A percentile compares a stretch with the other conserved stretches of the same genome.
Conservation (phyloP, 2,113 vertebrate species). For the Blennius ocellaris region DNA sequence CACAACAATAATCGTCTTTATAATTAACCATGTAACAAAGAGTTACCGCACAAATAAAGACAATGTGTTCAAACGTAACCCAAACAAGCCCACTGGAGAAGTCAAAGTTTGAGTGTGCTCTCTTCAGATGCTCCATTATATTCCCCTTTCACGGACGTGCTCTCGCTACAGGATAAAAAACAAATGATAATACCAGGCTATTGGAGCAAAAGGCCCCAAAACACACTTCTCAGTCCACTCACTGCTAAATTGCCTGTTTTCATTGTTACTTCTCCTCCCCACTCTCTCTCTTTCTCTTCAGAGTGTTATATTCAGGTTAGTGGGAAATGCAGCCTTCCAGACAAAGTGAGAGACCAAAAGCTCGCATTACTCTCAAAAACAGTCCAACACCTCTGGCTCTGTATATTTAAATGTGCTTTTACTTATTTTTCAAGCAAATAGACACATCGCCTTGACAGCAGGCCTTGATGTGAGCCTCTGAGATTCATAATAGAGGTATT, state of each 20-base stretch:
- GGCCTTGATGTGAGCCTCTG: neutral
- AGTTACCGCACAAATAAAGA: constrained; percentile 2
- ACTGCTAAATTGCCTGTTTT: constrained; percentile 33
- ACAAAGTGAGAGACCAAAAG: neutral
- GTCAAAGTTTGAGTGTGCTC: constrained; percentile 47
- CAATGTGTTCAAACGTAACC: constrained; percentile 1
- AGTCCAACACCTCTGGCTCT: neutral
- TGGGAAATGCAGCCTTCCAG: constrained; percentile 10
- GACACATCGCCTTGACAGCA: neutral
- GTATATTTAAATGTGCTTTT: neutral
- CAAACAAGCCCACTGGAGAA: constrained; percentile 20
- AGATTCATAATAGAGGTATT: neutral
- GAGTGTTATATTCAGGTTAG: constrained; percentile 8
- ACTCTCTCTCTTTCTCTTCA: constrained; percentile 3
- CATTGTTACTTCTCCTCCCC: constrained; percentile 19
- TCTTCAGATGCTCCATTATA: constrained; percentile 47
- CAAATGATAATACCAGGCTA: neutral
- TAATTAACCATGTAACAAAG: neutral
- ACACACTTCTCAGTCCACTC: constrained; percentile 41
- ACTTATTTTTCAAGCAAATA: neutral
- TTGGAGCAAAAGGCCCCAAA: constrained; percentile 27
- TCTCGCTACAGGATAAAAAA: constrained; percentile 32
- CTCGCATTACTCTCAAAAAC: neutral
- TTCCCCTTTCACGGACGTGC: constrained; percentile 39
- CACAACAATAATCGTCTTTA: neutral